These are phyloP conservation scores for Scomber colias DNA, from an alignment of 2,113 vertebrate species.

Conservation along the genomic window DNA sequence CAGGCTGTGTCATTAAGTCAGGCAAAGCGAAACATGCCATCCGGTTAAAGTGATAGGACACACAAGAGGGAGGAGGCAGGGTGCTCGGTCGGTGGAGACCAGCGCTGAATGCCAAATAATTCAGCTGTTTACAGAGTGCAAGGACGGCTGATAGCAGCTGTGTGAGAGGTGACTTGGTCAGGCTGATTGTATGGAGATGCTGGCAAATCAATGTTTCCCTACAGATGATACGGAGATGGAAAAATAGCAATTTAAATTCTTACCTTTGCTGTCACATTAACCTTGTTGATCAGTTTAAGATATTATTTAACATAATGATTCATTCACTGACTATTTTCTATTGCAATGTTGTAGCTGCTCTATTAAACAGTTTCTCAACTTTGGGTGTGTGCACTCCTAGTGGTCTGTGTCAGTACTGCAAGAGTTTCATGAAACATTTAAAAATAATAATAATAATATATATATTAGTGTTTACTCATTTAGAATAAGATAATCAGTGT, in stretches of 20 bases:
- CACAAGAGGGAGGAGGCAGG: constrained; percentile 31
- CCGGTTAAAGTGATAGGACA: constrained; percentile 46
- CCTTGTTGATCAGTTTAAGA: not conserved
- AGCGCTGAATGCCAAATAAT: constrained; percentile 58
- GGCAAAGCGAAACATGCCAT: constrained; percentile 62
- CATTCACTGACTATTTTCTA: too few species aligned
- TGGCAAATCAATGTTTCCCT: constrained; percentile 1
- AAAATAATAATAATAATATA: too few species aligned
- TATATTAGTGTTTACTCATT: too few species aligned
- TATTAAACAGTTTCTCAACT: not conserved
- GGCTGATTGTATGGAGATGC: constrained; percentile 4
- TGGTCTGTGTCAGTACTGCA: not conserved
- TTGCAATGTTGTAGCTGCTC: too few species aligned
- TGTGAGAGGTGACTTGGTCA: constrained; percentile 27
- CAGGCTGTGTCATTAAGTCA: constrained; percentile 66
- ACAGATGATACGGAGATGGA: not conserved
- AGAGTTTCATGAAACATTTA: not conserved
- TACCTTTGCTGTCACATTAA: not conserved
- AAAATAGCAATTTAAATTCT: constrained; percentile 7
- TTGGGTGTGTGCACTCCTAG: not conserved
- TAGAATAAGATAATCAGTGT: too few species aligned
- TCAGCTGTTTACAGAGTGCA: constrained; percentile 56
- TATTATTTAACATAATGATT: not conserved
- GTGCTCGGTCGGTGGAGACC: constrained; percentile 3
- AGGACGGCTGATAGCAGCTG: constrained; percentile 28